Evolutionary conservation across 1,140 invertebrate species (phyloP).

Genomic region (Archivesica marissinica): DNA sequence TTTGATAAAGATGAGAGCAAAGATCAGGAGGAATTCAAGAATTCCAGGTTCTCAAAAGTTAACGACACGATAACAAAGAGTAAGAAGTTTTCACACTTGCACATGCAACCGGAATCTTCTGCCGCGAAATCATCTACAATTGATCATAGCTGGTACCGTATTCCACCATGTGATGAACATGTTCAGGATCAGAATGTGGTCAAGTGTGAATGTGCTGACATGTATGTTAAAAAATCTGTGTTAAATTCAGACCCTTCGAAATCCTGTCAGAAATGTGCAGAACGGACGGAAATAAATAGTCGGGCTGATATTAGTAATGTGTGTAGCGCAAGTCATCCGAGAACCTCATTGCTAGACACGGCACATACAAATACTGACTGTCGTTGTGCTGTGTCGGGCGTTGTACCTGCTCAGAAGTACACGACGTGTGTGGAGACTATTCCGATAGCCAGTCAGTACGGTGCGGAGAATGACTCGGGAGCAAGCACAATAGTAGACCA

Average conservation of each 20-base stretch:
- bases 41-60: constrained; percentile 43
- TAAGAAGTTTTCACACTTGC: constrained; percentile 48
- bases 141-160: constrained; percentile 11
- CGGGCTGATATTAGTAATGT: background rate
- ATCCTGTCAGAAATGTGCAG: background rate
- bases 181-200: background rate
- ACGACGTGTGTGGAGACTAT: constrained; percentile 30
- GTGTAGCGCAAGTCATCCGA: no score
- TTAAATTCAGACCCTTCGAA: background rate
- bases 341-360: background rate
- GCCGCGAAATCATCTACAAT: background rate
- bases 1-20: constrained; percentile 3
- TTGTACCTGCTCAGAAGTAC: constrained; percentile 35
- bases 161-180: constrained; percentile 21
- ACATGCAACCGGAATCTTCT: background rate
- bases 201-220: background rate
- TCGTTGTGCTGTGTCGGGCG: background rate
- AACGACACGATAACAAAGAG: constrained; percentile 55
- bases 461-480: constrained; percentile 54
- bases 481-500: constrained; percentile 59
- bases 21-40: background rate
- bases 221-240: background rate
- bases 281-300: background rate
- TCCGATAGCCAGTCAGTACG: constrained; percentile 14
- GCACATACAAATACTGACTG: background rate